Base-by-base conservation (phyloP, 1,140 invertebrate species). In the Brachionus paranguensis region DNA sequence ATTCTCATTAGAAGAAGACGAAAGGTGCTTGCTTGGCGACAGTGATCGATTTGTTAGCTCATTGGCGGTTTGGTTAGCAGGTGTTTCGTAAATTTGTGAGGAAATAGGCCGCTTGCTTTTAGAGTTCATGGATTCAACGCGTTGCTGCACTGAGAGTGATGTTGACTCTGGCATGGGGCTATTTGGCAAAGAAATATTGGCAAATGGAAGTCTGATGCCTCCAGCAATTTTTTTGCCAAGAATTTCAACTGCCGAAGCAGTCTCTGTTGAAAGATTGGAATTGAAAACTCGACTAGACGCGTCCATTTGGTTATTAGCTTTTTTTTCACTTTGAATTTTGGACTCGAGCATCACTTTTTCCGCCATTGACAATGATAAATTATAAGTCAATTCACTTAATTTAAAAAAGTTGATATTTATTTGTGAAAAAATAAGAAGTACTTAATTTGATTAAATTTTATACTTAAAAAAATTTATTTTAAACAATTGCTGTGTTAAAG, bases 351-450 rank as follows among this genome's bases (percentile, higher is more conserved):
- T 55, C 20, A 79, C 17, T 79, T 65, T 55, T 33, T 79, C 78
- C 3, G 78, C n/a, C 45, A 79, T 37, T 17, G 50, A 60, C n/a
- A 79, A 12, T 12, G 78, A 79, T 20, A 41, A 55, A 37, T 79
- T 79, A 12, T 79, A 79, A 11, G 78, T 79, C 41, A 79, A 55
- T 29, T 79, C 47, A 78, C 74, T 78, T 53, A 11, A 55, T 5
- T 45, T 3, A 76, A n/a, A 29, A 76, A 24, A 8, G 8, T 50
- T 78, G 45, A 50, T 12, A 53, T 47, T 45, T 33, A 33, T 17
- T 24, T 27, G 1, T 27, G 12, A 65, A 53, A 65, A 65, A 24
- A 65, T 12, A 43, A 20, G 17, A 24, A 50, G 5, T 37, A 37
- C 33, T 37, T 37, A 37, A 37, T 37, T 37, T 37, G 33, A 37